These are phyloP conservation scores for Clivina fossor DNA, from an alignment of 2,888 invertebrate genomes.

Conservation along the genomic window DNA sequence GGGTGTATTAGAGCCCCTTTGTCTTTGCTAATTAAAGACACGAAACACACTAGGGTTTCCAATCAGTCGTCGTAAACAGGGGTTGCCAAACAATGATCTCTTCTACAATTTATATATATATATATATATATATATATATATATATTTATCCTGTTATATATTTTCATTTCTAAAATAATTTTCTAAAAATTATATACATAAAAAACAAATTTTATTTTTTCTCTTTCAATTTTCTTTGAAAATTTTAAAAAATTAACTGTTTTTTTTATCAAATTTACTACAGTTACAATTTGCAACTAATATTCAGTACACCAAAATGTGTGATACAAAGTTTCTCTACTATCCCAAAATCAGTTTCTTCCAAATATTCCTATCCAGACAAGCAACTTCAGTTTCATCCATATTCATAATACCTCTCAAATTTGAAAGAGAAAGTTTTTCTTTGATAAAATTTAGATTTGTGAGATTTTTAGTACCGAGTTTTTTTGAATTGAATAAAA, in stretches of 20 bases:
- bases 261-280: not conserved
- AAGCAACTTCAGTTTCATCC: no score
- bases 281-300: not conserved
- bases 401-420: no score
- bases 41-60: slow-evolving; percentile 24
- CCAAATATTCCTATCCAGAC: no score
- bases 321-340: no score
- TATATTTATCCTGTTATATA: not conserved
- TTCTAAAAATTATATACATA: not conserved
- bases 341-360: no score
- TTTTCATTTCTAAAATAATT: not conserved
- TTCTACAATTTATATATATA: not conserved
- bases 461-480: no score
- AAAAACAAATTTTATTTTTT: not conserved
- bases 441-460: no score
- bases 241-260: not conserved
- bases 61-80: slow-evolving; percentile 19
- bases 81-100: slow-evolving; percentile 4
- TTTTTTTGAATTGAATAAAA: no score
- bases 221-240: not conserved
- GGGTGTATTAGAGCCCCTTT: no score
- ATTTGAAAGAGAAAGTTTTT: no score
- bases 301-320: no score
- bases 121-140: not conserved
- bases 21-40: slow-evolving; percentile 34